phyloP scores from a whole-genome alignment of 2,113 vertebrate genomes.

The Nycticebus coucang region DNA sequence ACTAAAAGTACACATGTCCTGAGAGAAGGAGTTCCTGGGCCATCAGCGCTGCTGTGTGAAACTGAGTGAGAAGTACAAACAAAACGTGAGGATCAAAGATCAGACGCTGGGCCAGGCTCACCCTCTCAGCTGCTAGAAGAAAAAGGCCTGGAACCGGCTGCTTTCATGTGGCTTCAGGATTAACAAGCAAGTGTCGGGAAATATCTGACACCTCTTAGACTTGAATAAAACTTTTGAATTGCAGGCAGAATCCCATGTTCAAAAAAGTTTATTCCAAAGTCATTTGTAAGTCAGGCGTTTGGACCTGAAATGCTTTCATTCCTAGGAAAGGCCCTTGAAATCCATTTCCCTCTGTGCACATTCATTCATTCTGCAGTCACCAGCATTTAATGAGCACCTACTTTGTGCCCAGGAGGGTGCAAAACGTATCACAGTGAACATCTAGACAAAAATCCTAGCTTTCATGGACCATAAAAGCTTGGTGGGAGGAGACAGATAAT shows the following conservation, averaged over 20 bases:
- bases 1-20: too few species aligned
- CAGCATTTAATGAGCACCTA: neutral
- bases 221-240: neutral
- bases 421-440: neutral
- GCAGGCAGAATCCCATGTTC: neutral
- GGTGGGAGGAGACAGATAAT: neutral
- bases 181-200: neutral
- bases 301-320: neutral
- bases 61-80: neutral
- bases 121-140: neutral
- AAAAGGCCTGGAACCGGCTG: neutral
- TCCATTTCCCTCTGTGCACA: neutral
- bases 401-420: neutral
- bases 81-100: constrained; percentile 26
- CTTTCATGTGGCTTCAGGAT: neutral
- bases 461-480: neutral
- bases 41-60: neutral
- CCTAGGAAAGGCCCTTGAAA: neutral
- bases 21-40: neutral
- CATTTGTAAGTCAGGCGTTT: neutral
- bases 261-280: neutral
- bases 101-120: neutral
- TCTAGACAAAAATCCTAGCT: neutral
- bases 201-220: neutral
- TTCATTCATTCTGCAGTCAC: neutral